Evolutionary conservation across 2,113 vertebrate species (phyloP).

Genomic region (Cynopterus brachyotis): DNA sequence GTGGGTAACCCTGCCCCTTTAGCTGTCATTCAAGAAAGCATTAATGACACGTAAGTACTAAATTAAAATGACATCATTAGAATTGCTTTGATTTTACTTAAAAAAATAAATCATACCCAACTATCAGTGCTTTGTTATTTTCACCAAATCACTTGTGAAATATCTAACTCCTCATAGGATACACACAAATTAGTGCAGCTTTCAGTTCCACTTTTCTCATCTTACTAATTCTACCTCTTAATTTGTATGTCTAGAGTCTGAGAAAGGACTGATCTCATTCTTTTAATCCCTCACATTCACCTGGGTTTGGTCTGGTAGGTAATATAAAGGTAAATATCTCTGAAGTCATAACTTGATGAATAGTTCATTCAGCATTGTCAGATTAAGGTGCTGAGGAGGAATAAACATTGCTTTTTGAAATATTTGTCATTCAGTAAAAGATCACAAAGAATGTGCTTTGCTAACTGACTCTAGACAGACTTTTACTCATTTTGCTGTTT

Average conservation of each 20-base stretch:
- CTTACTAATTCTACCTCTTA: neutral
- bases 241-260: neutral
- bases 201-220: neutral
- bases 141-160: neutral
- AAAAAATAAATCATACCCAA: constrained; percentile 24
- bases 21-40: neutral
- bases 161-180: neutral
- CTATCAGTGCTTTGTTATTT: neutral
- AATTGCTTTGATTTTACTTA: neutral
- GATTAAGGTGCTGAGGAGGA: constrained; percentile 16
- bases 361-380: neutral
- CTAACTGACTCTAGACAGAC: neutral
- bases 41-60: neutral
- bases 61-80: neutral
- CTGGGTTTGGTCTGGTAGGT: neutral
- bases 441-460: constrained; percentile 9
- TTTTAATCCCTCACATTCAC: neutral
- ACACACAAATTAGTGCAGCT: neutral
- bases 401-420: neutral
- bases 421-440: neutral
- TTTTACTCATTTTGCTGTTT: neutral
- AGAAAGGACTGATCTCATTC: neutral
- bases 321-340: constrained; percentile 24
- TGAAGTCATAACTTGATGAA: neutral
- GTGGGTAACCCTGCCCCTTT: neutral